Evolutionary conservation across 2,113 vertebrate species (phyloP), one percentile per base, ranked within the genome.

Genomic region (Phoxinus phoxinus): DNA sequence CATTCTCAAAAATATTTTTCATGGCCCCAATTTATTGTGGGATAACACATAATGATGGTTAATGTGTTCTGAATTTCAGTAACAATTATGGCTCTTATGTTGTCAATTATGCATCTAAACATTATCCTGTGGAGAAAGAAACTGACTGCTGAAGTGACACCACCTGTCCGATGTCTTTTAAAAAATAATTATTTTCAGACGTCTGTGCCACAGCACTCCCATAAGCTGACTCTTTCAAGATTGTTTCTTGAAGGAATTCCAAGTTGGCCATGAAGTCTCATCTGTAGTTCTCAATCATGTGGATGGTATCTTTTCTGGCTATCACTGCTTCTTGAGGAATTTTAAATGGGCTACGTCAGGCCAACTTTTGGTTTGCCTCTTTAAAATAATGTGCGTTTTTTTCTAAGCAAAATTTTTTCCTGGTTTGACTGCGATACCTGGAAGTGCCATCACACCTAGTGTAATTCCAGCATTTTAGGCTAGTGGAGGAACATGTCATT

Each of bases 171-270:
- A 79, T 88, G 86, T 88, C 74, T 87, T 85, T 86, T 86, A 79
- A 87, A 73, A 81, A 89, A 86, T 92, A 90, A 92, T 92, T 93
- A 87, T 91, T 90, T 86, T 92, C 90, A 93, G 89, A 48, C 87
- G 67, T 75, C 65, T 27, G 46, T 80, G 88, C 86, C 19, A 2
- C 25, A 51, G 73, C 85, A 81, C 78, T 89, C 90, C 84, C 85
- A 83, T 86, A 74, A 17, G 23, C 12, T 11, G 83, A 86, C 27
- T 85, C 65, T 77, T 56, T 84, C 58, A 79, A 58, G 53, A 48
- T 46, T 30, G 27, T 27, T 41, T 75, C 88, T 94, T 91, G 89
- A 92, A 94, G 91, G 89, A 88, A 92, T 92, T 94, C 91, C 25
- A 84, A 87, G 86, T 91, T 93, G 90, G 90, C 91, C 76, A 56